Evolutionary conservation across 1,140 invertebrate species (phyloP), one percentile per base, ranked within the genome.

Genomic region (Luehdorfia chinensis): DNA sequence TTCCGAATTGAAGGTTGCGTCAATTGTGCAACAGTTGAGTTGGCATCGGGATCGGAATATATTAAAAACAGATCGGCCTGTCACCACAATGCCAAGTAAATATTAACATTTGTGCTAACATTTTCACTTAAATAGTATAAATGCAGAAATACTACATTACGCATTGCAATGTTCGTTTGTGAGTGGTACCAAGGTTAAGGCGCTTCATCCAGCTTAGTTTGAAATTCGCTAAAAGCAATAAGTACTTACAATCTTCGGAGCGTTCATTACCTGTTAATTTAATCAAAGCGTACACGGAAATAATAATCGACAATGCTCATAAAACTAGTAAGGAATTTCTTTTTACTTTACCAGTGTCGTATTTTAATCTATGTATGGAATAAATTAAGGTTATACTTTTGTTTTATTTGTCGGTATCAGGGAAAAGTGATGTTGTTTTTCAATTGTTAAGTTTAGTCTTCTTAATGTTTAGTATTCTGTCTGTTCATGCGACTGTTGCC

Each of bases 1-100:
- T 75, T 71, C 58, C 62, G 67, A 74, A 68, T 66, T 61, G 71
- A 75, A 71, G 71, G 71, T 67, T 72, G 62, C 47, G 46, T 65
- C 61, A 53, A 57, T 59, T 62, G 59, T 57, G 58, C 59, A 57
- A 60, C 28, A 11, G 31, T 32, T 50, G 49, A 49, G 46, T 34
- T 50, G 47, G 25, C 48, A 28, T 31, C 36, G 52, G 45, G 28
- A 53, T 51, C 57, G 57, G 47, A 66, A 59, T 67, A 63, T 50
- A 47, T 37, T 47, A 62, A 58, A 46, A 65, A 61, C 47, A 55
- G 64, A 43, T 16, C 12, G n/a, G 31, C 7, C 16, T 30, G 39
- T 43, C 39, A 28, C 25, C 13, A 18, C n/a, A 18, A 30, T 28
- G 14, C 25, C 9, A 4, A n/a, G n/a, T n/a, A n/a, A n/a, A n/a